Base-by-base conservation (phyloP, 1,140 invertebrate species). In the Drosophila neocordata region DNA sequence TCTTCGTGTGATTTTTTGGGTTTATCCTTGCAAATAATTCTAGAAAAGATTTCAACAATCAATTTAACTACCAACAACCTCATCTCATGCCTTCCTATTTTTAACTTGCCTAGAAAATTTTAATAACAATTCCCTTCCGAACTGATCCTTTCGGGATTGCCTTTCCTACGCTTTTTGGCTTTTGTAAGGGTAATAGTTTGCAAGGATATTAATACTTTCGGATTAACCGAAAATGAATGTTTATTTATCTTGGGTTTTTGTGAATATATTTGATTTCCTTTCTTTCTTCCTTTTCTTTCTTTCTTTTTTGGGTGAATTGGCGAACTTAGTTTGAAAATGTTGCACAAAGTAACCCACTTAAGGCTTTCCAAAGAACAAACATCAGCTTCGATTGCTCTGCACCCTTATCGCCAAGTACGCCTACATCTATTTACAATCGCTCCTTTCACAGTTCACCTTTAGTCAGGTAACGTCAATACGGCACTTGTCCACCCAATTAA, bases 351-450 rank as follows among this genome's bases (percentile, higher is more conserved):
- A 90, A 90, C 87, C 90, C 90, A 89, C 84, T 91, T 87, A 91
- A 91, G 88, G 87, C 83, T 79, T 91, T 92, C 81, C 91, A 91
- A 92, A 91, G 91, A 90, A 82, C 82, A 87, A 92, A 91, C 84
- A 89, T 92, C 81, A 92, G 89, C 88, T 92, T 90, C 90, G 91
- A 92, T 90, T 91, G 91, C 89, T 90, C 92, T 56, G 92, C 93
- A 73, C 92, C 93, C 57, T 92, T 92, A 76, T 93, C 92, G 79
- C 93, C 93, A 59, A 92, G 93, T 80, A 93, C 93, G 65, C 92
- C 93, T 57, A 89, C 92, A 64, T 93, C 93, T 87, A 75, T 92
- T 62, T 93, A 93, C 65, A 91, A 91, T 89, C 90, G 90, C 75
- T 91, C 90, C 79, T 90, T 90, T 89, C 90, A 90, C 81, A 90